phyloP scores from a whole-genome alignment of 2,113 vertebrate genomes.

The Halichoeres trimaculatus region DNA sequence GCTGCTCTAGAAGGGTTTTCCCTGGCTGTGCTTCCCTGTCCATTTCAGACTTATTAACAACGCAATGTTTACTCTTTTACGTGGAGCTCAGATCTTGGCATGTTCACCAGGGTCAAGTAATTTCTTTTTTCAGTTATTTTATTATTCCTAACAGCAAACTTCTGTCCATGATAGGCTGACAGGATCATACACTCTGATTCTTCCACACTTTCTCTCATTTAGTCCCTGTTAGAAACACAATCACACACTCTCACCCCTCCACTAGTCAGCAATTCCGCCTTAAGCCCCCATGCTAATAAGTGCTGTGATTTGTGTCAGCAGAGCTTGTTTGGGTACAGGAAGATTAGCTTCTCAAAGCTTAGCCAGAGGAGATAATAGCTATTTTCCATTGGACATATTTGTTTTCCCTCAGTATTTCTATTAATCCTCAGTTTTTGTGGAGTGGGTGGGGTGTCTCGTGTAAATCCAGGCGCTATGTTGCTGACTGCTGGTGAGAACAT shows the following conservation, averaged over 20 bases:
- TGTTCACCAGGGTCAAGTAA: neutral
- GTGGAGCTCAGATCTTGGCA: neutral
- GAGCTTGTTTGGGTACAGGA: conserved; percentile 40
- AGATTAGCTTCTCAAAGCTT: conserved; percentile 44
- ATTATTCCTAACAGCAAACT: too few relatives aligned
- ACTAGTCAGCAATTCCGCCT: conserved; percentile 21
- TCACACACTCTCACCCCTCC: conserved; percentile 1
- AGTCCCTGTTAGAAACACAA: neutral
- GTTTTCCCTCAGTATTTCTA: conserved; percentile 27
- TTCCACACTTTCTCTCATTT: conserved; percentile 21
- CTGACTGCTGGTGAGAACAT: neutral
- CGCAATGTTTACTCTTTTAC: neutral
- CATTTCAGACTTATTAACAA: neutral
- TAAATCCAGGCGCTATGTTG: neutral
- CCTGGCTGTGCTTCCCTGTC: neutral
- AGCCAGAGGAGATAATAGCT: conserved; percentile 32
- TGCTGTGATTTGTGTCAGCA: conserved; percentile 46
- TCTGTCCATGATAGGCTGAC: neutral
- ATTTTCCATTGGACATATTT: conserved; percentile 27
- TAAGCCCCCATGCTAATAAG: conserved; percentile 46
- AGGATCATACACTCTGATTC: conserved; percentile 16
- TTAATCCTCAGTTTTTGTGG: conserved; percentile 1
- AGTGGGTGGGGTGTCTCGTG: conserved; percentile 3
- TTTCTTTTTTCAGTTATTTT: too few relatives aligned
- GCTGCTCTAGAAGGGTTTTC: neutral